Evolutionary conservation across 2,888 invertebrate species (phyloP).

Genomic region (Oscheius sp.): DNA sequence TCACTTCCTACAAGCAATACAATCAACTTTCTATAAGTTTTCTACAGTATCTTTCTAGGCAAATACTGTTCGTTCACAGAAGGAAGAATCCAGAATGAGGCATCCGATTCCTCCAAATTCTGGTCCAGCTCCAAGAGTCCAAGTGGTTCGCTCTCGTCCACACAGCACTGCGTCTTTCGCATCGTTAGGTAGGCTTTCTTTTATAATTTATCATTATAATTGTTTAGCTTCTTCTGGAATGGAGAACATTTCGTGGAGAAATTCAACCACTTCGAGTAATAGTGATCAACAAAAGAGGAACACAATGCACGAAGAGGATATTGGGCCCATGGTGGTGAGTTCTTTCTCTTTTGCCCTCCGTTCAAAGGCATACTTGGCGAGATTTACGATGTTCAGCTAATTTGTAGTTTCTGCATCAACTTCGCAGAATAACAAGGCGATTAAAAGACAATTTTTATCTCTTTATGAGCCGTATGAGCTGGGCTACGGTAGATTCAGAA

Average conservation of each 20-base stretch:
- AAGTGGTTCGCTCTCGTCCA: slow-evolving; percentile 48
- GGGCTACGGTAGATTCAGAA: no score
- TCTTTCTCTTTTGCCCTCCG: no score
- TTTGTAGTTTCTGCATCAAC: no score
- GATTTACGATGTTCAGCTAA: no score
- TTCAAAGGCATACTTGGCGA: no score
- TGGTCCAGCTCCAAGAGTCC: slow-evolving; percentile 28
- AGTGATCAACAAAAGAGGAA: slow-evolving; percentile 35
- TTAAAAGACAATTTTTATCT: no score
- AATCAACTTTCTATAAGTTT: neutral
- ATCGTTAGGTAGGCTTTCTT: slow-evolving; percentile 37
- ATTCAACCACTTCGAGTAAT: slow-evolving; percentile 44
- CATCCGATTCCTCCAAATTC: slow-evolving; percentile 43
- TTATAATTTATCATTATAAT: neutral
- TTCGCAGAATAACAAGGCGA: no score
- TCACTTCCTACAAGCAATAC: no score
- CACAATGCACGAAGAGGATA: slow-evolving; percentile 60
- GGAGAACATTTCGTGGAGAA: slow-evolving; percentile 63
- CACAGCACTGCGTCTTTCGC: slow-evolving; percentile 51
- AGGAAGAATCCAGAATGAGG: slow-evolving; percentile 54
- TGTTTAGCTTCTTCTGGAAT: slow-evolving; percentile 62
- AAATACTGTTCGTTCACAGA: slow-evolving; percentile 51
- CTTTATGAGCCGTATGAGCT: no score
- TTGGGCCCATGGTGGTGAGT: slow-evolving; percentile 63
- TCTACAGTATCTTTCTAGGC: slow-evolving; percentile 6